Percentiles rank a stretch among this genome's conserved stretches.
phyloP scores from a whole-genome alignment of 2,113 vertebrate species.

The Pseudonaja textilis region DNA sequence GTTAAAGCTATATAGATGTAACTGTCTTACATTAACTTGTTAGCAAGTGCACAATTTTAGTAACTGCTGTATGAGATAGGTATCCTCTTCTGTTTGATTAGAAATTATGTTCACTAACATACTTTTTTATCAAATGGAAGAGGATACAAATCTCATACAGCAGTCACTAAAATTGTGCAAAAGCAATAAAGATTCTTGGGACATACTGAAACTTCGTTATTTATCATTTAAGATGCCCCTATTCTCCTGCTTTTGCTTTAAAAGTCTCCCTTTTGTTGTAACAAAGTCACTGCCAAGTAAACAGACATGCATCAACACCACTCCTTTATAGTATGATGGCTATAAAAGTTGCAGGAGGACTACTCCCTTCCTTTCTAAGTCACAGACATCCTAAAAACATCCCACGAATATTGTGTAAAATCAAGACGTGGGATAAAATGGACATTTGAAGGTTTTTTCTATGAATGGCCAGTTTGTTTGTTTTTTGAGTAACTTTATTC shows the following conservation, averaged over 20 bases:
- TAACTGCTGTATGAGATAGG: too few relatives aligned
- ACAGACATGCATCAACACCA: neutral
- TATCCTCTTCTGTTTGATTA: too few relatives aligned
- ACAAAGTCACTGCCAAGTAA: neutral
- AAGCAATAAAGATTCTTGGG: neutral
- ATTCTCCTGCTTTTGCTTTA: neutral
- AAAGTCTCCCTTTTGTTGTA: neutral
- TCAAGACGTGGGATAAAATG: too few relatives aligned
- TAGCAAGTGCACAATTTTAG: too few relatives aligned
- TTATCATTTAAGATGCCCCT: neutral
- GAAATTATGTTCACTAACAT: neutral
- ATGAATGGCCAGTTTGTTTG: neutral
- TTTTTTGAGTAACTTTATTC: neutral
- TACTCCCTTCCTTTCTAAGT: neutral
- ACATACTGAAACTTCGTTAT: neutral
- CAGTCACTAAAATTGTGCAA: neutral
- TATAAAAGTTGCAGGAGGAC: neutral
- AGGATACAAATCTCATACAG: neutral
- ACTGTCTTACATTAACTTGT: too few relatives aligned
- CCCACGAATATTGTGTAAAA: neutral
- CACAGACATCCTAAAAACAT: neutral
- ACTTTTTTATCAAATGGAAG: neutral
- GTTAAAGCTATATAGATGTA: too few relatives aligned
- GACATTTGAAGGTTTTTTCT: neutral
- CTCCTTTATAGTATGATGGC: neutral